Conservation (phyloP, 2,113 vertebrate species). For the Rhombomys opimus region DNA sequence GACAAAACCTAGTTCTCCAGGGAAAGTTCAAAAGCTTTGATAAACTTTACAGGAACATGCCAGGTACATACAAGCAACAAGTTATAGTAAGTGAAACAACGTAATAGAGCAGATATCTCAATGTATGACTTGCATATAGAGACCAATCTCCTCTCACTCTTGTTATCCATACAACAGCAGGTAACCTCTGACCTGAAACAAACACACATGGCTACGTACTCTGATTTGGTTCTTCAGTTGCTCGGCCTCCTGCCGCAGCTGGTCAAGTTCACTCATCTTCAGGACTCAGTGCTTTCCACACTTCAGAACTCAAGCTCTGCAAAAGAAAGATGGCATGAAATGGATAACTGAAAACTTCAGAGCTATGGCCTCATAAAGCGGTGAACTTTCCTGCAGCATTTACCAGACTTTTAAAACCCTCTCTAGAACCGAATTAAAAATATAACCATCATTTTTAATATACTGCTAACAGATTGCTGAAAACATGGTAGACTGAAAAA, state of each 20-base stretch:
- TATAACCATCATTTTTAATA: not conserved
- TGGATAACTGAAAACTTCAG: not conserved
- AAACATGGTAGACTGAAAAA: not conserved
- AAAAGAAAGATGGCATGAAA: conserved; percentile 33
- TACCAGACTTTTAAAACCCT: not conserved
- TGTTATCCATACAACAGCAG: not conserved
- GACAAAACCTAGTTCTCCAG: not conserved
- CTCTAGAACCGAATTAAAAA: not conserved
- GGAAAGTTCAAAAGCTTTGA: not conserved
- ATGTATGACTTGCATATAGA: not conserved
- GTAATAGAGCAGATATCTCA: not conserved
- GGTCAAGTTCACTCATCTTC: conserved; percentile 99
- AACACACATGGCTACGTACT: conserved; percentile 86
- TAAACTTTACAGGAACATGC: not conserved
- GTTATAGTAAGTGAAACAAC: not conserved
- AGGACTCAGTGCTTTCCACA: conserved; percentile 91
- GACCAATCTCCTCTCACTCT: not conserved
- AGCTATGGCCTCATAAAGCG: not conserved
- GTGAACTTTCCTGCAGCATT: not conserved
- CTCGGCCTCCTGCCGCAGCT: conserved; percentile 99
- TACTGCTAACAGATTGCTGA: not conserved
- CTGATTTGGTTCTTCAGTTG: conserved; percentile 99
- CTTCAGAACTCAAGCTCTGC: conserved; percentile 93
- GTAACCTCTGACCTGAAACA: not conserved
- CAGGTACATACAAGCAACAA: not conserved